These are phyloP conservation scores for Chrysocyon brachyurus DNA, from an alignment of 2,797 vertebrate genomes.

Conservation along the genomic window DNA sequence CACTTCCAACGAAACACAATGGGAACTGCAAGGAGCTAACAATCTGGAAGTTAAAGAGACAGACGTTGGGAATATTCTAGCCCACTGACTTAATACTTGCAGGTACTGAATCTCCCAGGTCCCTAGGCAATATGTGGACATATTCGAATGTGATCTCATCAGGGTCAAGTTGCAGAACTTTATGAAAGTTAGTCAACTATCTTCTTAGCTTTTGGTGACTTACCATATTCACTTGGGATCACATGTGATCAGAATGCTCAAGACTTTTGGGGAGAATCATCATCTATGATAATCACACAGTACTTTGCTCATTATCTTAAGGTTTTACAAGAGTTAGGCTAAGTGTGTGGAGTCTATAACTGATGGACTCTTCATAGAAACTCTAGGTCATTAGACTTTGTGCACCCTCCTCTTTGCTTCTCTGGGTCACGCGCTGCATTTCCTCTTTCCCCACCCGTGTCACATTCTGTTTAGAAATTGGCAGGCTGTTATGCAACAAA, in stretches of 20 bases:
- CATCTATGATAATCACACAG: background rate
- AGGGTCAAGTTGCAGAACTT: background rate
- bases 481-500: background rate
- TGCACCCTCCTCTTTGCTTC: background rate
- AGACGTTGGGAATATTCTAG: background rate
- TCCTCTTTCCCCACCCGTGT: background rate
- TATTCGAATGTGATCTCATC: background rate
- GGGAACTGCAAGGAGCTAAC: background rate
- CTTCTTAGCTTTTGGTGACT: background rate
- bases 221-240: background rate
- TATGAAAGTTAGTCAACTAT: background rate
- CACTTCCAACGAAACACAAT: background rate
- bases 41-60: background rate
- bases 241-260: background rate
- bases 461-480: background rate
- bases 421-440: background rate
- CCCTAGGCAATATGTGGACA: background rate
- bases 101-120: background rate
- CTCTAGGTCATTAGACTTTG: no score
- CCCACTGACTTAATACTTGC: background rate
- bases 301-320: background rate
- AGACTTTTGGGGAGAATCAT: background rate
- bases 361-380: background rate
- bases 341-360: background rate
- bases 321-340: background rate